phyloP scores from a whole-genome alignment of 2,113 vertebrate species.

The Mohoua ochrocephala region DNA sequence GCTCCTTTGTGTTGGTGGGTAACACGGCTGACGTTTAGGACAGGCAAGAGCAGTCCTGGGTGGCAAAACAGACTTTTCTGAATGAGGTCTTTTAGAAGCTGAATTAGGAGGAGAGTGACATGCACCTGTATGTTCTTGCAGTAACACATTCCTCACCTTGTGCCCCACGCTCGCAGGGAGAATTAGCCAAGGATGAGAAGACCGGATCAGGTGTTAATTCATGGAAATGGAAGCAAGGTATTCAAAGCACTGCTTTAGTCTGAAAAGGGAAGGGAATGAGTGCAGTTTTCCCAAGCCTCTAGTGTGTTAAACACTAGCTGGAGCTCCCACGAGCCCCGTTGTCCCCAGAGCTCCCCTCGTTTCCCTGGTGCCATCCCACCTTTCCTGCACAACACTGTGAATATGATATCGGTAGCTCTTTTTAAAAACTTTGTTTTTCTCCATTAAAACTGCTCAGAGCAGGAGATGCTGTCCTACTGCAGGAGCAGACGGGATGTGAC shows the following conservation, averaged over 20 bases:
- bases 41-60: neutral
- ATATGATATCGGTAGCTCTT: conserved; percentile 10
- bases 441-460: neutral
- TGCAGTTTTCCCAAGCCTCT: neutral
- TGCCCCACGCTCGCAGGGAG: neutral
- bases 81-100: neutral
- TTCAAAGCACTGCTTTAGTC: conserved; percentile 33
- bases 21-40: neutral
- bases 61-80: neutral
- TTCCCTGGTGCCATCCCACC: neutral
- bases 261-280: neutral
- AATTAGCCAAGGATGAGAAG: neutral
- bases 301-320: neutral
- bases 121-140: neutral
- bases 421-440: neutral
- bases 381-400: conserved; percentile 54
- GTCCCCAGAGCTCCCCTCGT: neutral
- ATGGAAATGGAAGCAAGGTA: neutral
- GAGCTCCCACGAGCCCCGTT: neutral
- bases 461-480: neutral
- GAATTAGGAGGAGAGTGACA: neutral
- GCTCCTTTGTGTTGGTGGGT: neutral
- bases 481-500: neutral
- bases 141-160: neutral
- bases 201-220: neutral